Evolutionary conservation across 2,888 invertebrate species (phyloP).

Genomic region (Chloromyia formosa): DNA sequence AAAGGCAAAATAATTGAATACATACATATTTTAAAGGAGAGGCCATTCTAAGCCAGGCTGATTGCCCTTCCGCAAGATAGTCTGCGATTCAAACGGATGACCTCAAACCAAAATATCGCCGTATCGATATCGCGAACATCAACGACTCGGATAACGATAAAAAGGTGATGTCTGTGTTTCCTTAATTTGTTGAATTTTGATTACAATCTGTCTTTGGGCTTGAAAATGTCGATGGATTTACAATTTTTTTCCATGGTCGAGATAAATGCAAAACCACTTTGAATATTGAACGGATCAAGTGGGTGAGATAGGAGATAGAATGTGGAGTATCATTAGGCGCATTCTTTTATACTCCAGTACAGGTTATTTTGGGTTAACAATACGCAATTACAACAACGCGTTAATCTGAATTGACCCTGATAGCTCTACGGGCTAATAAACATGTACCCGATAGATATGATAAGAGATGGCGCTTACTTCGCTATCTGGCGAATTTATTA

Average conservation of each 20-base stretch:
- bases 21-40: conserved; percentile 53
- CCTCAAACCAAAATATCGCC: conserved; percentile 19
- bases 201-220: conserved; percentile 54
- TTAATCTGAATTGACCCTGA: too few species aligned
- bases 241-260: background rate
- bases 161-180: conserved; percentile 56
- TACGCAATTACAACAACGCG: too few species aligned
- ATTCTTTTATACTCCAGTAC: too few species aligned
- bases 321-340: too few species aligned
- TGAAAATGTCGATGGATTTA: conserved; percentile 29
- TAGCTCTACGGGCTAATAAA: too few species aligned
- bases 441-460: too few species aligned
- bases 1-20: conserved; percentile 55
- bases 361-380: too few species aligned
- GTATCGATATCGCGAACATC: conserved; percentile 23
- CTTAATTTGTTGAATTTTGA: conserved; percentile 56
- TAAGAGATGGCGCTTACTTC: too few species aligned
- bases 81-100: conserved; percentile 24
- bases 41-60: conserved; percentile 42
- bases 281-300: too few species aligned
- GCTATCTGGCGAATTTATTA: too few species aligned
- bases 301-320: background rate
- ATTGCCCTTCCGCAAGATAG: conserved; percentile 44
- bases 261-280: too few species aligned
- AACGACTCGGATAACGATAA: conserved; percentile 42